Conservation (phyloP, 1,140 invertebrate genomes). For the Brachystomella parvula region DNA sequence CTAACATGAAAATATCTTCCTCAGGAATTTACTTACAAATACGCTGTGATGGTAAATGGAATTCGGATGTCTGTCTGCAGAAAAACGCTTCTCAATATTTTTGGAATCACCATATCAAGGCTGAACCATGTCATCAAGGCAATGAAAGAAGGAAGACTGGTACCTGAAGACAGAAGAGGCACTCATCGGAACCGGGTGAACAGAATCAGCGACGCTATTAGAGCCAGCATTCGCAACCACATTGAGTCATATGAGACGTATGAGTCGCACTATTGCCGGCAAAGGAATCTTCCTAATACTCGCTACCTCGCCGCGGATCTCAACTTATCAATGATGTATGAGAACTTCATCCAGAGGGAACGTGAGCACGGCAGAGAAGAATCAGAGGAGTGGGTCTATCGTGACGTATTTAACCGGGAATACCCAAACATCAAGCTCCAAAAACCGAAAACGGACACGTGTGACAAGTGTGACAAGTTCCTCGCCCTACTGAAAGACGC, state of each 20-base stretch:
- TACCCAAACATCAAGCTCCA: not conserved
- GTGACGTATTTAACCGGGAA: not conserved
- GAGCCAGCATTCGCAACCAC: not conserved
- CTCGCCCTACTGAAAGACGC: not conserved
- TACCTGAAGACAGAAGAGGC: not conserved
- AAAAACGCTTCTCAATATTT: too few species aligned
- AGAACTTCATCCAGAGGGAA: not conserved
- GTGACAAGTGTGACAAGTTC: slow-evolving; percentile 2
- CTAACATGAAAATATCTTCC: too few species aligned
- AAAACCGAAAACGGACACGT: not conserved
- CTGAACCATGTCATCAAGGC: not conserved
- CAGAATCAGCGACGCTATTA: not conserved
- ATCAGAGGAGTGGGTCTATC: not conserved
- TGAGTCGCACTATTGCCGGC: not conserved
- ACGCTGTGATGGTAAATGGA: too few species aligned
- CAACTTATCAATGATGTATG: not conserved
- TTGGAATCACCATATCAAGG: too few species aligned
- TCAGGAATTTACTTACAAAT: too few species aligned
- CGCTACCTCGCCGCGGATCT: not conserved
- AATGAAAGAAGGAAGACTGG: not conserved
- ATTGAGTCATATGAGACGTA: not conserved
- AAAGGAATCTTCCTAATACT: not conserved
- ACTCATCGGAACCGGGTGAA: not conserved
- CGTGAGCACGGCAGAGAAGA: not conserved
- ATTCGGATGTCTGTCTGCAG: too few species aligned